Percentiles rank a stretch among this genome's conserved stretches.
phyloP scores from a whole-genome alignment of 2,888 invertebrate genomes.

The Sminthurinus aureus region DNA sequence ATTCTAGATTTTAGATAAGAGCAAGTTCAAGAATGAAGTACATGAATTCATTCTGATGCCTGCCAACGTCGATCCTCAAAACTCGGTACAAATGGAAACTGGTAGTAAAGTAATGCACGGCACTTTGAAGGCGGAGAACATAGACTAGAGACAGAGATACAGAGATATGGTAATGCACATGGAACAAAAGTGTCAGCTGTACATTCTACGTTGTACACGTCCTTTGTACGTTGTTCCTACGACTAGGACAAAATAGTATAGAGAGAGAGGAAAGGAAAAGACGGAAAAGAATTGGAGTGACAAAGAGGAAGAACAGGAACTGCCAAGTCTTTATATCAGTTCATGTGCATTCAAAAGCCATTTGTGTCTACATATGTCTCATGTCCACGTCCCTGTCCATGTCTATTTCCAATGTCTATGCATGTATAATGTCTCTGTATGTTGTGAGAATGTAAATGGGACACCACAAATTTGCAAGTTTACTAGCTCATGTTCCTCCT shows the following conservation, averaged over 20 bases:
- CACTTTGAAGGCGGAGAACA: not conserved
- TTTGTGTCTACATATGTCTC: not conserved
- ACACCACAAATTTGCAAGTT: not conserved
- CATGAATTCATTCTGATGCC: not conserved
- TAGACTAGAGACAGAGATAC: too few species aligned
- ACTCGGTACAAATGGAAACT: not conserved
- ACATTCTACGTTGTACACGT: not conserved
- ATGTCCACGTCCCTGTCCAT: not conserved
- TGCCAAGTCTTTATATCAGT: not conserved
- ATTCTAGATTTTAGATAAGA: too few species aligned
- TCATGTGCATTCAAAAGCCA: not conserved
- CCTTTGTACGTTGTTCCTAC: too few species aligned
- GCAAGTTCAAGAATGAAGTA: too few species aligned
- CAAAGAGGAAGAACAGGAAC: not conserved
- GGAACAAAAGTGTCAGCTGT: not conserved
- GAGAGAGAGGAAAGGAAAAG: too few species aligned
- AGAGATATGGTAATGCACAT: too few species aligned
- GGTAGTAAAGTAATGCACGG: not conserved
- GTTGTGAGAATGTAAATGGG: not conserved
- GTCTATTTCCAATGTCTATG: too few species aligned
- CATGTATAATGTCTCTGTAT: not conserved
- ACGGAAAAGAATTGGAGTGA: too few species aligned
- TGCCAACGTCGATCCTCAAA: not conserved
- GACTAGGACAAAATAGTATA: too few species aligned
- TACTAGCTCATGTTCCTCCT: not conserved